A percentile compares a stretch with the other conserved stretches of the same genome.
These are phyloP conservation scores for Clistopyga incitator DNA, from an alignment of 2,888 invertebrate genomes.

Conservation along the genomic window DNA sequence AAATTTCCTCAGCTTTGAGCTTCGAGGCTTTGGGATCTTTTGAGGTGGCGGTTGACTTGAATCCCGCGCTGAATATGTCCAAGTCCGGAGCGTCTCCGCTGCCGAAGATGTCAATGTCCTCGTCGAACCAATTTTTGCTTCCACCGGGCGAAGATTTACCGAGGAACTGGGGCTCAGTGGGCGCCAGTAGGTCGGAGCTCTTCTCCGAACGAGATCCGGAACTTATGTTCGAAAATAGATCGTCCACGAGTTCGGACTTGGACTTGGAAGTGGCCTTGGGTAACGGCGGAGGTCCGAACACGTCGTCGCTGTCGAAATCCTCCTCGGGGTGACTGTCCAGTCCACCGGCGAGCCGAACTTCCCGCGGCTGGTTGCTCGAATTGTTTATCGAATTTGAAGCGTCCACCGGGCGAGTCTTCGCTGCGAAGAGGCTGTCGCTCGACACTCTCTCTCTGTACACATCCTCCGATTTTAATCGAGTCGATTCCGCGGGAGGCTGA, in stretches of 20 bases:
- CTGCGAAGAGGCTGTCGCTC: constrained; percentile 77
- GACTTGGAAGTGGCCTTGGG: constrained; percentile 74
- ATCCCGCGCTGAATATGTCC: constrained; percentile 61
- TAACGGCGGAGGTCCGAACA: constrained; percentile 82
- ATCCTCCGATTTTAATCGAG: constrained; percentile 78
- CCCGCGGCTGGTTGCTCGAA: constrained; percentile 47
- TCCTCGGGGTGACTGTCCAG: constrained; percentile 68
- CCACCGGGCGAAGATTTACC: constrained; percentile 67
- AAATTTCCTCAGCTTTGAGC: neutral
- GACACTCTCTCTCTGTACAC: constrained; percentile 77
- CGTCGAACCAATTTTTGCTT: constrained; percentile 76
- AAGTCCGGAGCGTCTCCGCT: constrained; percentile 54
- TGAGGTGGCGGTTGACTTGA: constrained; percentile 30
- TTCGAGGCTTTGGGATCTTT: constrained; percentile 16
- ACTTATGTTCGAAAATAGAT: constrained; percentile 79
- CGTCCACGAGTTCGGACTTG: constrained; percentile 79
- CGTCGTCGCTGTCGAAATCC: constrained; percentile 76
- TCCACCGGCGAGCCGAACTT: constrained; percentile 41
- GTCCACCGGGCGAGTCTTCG: constrained; percentile 63
- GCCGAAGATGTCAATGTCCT: constrained; percentile 78
- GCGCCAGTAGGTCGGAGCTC: constrained; percentile 75
- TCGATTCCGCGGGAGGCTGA: constrained; percentile 77
- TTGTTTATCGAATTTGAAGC: constrained; percentile 58
- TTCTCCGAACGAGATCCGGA: constrained; percentile 78
- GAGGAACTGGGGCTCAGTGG: constrained; percentile 66